Percentiles rank a stretch among this genome's conserved stretches.
Conservation (phyloP, 1,140 invertebrate genomes). For the Trichonephila clavata region DNA sequence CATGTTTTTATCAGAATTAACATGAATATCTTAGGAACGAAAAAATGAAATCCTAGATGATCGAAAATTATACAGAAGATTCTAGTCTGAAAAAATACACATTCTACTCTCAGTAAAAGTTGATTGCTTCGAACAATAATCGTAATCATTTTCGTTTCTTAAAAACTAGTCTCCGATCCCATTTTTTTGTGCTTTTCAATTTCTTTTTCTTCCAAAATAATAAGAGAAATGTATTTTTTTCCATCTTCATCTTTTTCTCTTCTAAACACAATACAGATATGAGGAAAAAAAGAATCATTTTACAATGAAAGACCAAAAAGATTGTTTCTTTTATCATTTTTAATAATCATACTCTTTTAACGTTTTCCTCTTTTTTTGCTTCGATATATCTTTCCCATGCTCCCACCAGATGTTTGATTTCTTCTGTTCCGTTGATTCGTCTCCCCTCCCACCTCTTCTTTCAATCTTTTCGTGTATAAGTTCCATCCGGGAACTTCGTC, state of each 20-base stretch:
- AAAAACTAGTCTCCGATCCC: neutral
- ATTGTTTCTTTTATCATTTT: neutral
- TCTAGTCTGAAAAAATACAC: neutral
- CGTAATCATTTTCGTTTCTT: neutral
- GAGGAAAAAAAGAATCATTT: neutral
- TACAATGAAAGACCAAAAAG: too few relatives aligned
- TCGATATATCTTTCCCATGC: neutral
- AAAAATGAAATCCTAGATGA: too few relatives aligned
- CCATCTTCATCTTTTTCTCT: neutral
- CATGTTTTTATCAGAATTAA: too few relatives aligned
- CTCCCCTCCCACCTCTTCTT: neutral
- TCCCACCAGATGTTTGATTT: neutral
- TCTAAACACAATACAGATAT: neutral
- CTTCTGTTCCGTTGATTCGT: neutral
- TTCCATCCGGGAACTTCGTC: neutral
- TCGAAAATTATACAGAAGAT: neutral
- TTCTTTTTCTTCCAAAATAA: neutral
- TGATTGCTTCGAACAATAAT: neutral
- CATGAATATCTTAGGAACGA: too few relatives aligned
- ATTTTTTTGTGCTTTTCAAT: neutral
- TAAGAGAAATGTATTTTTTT: neutral
- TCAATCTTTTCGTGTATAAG: neutral
- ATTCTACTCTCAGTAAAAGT: neutral
- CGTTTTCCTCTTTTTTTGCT: neutral
- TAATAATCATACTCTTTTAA: constrained; percentile 6